Evolutionary conservation across 2,888 invertebrate genomes (phyloP), one percentile per base, ranked within the genome.

Genomic region (Hipparchia semele): DNA sequence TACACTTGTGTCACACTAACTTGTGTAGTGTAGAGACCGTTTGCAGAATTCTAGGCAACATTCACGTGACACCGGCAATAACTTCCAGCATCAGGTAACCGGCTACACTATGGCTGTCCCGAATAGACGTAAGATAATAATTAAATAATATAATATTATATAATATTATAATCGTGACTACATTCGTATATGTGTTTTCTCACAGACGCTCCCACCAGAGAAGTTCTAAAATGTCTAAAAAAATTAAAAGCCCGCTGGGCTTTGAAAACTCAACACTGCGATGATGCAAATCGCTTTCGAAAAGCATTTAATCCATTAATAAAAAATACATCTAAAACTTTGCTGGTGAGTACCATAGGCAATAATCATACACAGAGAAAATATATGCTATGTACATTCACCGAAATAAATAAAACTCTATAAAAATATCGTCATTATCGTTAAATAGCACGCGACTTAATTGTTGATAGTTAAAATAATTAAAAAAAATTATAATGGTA

Each of bases 401-500:
- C 60, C 46, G 59, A 53, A 66, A 68, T 56, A 51, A 56, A 72
- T 59, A 62, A 56, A 45, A 33, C 23, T 64, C 13, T 59, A 59
- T 59, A 62, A 23, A 53, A 73, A 73, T 60, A 60, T 54, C n/a
- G 49, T 13, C 10, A 45, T 54, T 62, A 68, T 39, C n/a, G 70
- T 68, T 56, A 70, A 75, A 75, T 73, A 75, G 75, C 73, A 73
- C 70, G 51, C 66, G 51, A 58, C 51, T 66, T 70, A 53, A 62
- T 58, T 65, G 23, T 65, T 62, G 54, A 51, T 65, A 6, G 7
- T 12, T 54, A 45, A 45, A 54, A 51, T 51, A 61, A 60, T 54
- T 45, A 39, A 68, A 51, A 62, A 69, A 68, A 64, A 58, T 13
- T 58, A 39, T 4, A 39, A 60, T 60, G 39, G 10, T 39, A 33